These are phyloP conservation scores for Harpalus rufipes DNA, from an alignment of 2,888 invertebrate species.

Conservation along the genomic window DNA sequence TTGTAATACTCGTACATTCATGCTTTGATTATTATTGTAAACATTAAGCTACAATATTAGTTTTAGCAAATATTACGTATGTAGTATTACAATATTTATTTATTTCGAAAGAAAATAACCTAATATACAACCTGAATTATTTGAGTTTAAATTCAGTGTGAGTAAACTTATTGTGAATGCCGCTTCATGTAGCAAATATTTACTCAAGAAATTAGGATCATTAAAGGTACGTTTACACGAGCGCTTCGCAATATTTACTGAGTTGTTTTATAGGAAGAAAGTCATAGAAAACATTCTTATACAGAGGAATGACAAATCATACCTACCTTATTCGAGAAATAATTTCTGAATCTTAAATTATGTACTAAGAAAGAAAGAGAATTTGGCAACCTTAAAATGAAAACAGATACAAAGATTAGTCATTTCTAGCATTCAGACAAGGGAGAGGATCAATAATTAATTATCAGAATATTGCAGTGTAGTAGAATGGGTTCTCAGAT, in stretches of 20 bases:
- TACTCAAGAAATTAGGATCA: conserved; percentile 40
- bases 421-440: neutral
- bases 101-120: conserved; percentile 15
- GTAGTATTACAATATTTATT: neutral
- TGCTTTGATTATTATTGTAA: too few species aligned
- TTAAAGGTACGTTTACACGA: conserved; percentile 43
- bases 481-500: too few species aligned
- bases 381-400: neutral
- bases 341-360: conserved; percentile 37
- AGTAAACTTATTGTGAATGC: conserved; percentile 51
- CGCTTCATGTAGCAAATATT: conserved; percentile 41
- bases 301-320: conserved; percentile 24
- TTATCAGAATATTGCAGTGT: neutral
- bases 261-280: conserved; percentile 28
- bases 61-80: too few species aligned
- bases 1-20: too few species aligned
- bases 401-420: neutral
- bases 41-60: too few species aligned
- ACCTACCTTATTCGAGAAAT: neutral
- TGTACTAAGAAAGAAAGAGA: neutral
- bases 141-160: conserved; percentile 35
- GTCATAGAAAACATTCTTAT: conserved; percentile 35
- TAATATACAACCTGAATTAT: conserved; percentile 22
- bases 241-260: conserved; percentile 42
- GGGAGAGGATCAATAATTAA: neutral